These are phyloP conservation scores for Acrossocheilus fasciatus DNA, from an alignment of 2,797 vertebrate genomes.

Conservation along the genomic window DNA sequence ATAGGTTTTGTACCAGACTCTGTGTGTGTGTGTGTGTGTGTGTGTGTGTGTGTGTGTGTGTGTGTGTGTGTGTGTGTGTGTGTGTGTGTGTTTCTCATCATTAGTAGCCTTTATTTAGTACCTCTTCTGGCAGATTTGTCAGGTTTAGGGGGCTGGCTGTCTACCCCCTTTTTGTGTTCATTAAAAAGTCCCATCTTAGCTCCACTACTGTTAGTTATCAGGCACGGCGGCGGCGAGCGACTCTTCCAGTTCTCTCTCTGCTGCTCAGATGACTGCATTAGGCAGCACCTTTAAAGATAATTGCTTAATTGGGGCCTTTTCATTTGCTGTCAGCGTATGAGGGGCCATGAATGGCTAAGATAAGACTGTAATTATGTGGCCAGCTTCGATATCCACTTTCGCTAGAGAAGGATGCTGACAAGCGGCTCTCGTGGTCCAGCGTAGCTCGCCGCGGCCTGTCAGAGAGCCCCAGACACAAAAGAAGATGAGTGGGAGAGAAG, in stretches of 20 bases:
- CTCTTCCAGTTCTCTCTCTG: slow-evolving; percentile 63
- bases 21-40: neutral
- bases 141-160: slow-evolving; percentile 13
- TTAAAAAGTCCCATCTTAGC: slow-evolving; percentile 56
- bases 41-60: neutral
- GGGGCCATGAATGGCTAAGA: slow-evolving; percentile 75
- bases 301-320: slow-evolving; percentile 83
- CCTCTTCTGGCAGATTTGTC: slow-evolving; percentile 35
- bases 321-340: slow-evolving; percentile 75
- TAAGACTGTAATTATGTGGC: slow-evolving; percentile 79
- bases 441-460: slow-evolving; percentile 56
- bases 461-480: slow-evolving; percentile 59
- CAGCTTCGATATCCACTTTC: slow-evolving; percentile 66
- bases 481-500: slow-evolving; percentile 37
- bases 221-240: slow-evolving; percentile 63
- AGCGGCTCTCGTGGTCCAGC: slow-evolving; percentile 51
- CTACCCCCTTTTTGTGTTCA: slow-evolving; percentile 17
- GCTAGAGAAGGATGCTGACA: slow-evolving; percentile 39
- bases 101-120: slow-evolving; percentile 9
- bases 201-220: slow-evolving; percentile 71
- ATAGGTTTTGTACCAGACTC: neutral
- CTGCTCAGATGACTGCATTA: slow-evolving; percentile 79
- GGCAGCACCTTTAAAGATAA: slow-evolving; percentile 81
- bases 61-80: neutral
- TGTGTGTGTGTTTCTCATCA: neutral